Base-by-base conservation (phyloP, 2,113 vertebrate species). In the Anarrhichthys ocellatus region DNA sequence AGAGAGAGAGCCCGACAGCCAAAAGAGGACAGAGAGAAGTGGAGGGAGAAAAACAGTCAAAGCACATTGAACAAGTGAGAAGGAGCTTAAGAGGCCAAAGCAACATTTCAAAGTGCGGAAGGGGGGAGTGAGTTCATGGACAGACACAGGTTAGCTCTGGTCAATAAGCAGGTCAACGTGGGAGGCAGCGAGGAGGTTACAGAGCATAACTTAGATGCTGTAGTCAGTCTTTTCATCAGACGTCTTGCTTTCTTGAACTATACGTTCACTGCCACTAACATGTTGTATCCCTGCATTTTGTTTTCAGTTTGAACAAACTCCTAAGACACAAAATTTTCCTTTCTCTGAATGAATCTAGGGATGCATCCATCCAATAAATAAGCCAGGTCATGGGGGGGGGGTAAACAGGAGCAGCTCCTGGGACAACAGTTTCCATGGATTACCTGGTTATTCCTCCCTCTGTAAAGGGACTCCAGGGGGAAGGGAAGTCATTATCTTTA, bases 401-500 rank as follows among this genome's bases (percentile, higher is more conserved):
- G 73, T 85, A 85, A 89, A 85, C 63, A 67, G 70, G 82, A 87
- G 64, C 73, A 44, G 80, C 86, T 88, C 66, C 88, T 75, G 82
- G 89, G 88, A 74, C 84, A 78, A 91, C 73, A 61, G 84, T 89
- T 86, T 86, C 82, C 83, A 82, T 87, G 82, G 86, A 83, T 94
- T 93, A 97, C 97, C 94, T 97, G 94, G 93, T 77, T 94, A 96
- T 96, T 93, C 96, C 95, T 84, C 96, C 95, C 22, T 99, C 97
- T 66, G 94, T 91, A 89, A 98, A 98, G 73, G 97, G 96, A 91
- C 96, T 99, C 98, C 98, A 99, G 36, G 96, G 96, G 0, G 96
- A 96, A 71, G 95, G 89, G 83, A 97, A 98, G 87, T 97, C 96
- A 59, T 93, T 92, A 73, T 97, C 97, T 89, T 95, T 96, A 85